Conservation (phyloP, 2,797 vertebrate genomes). For the Salarias fasciatus region DNA sequence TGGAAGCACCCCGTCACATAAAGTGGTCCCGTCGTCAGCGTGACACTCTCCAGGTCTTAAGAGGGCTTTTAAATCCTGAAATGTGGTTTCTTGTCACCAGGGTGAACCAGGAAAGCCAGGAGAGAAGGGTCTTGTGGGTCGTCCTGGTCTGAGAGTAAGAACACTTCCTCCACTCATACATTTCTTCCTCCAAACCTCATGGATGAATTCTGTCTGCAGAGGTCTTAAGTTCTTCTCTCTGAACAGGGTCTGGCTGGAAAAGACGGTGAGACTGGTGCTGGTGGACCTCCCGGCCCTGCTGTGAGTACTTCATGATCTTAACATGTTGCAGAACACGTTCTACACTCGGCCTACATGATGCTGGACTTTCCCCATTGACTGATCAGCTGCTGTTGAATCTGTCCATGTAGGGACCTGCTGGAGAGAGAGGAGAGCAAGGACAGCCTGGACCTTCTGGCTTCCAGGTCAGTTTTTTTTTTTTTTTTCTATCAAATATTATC, state of each 20-base stretch:
- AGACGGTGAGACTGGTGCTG: conserved; percentile 94
- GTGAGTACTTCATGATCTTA: conserved; percentile 82
- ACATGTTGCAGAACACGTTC: neutral
- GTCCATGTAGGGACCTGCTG: conserved; percentile 86
- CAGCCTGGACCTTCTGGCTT: conserved; percentile 94
- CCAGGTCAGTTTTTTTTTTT: conserved; percentile 78
- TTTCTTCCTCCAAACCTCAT: conserved; percentile 1
- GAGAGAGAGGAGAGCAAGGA: conserved; percentile 97
- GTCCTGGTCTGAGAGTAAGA: conserved; percentile 92
- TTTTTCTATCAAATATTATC: too few species aligned
- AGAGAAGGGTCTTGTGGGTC: conserved; percentile 93
- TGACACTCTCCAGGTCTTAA: neutral
- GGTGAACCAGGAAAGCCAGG: conserved; percentile 94
- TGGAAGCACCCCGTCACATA: too few species aligned
- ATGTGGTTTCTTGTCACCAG: conserved; percentile 72
- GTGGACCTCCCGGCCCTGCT: conserved; percentile 89
- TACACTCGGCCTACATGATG: neutral
- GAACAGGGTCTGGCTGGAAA: conserved; percentile 87
- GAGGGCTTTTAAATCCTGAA: too few species aligned
- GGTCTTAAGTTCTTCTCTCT: conserved; percentile 28
- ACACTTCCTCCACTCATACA: conserved; percentile 6
- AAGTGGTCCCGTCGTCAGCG: too few species aligned
- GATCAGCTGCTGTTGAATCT: conserved; percentile 35
- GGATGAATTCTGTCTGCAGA: neutral
- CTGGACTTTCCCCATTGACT: conserved; percentile 1